phyloP scores from a whole-genome alignment of 1,140 invertebrate species.

The Bursaphelenchus mucronatus region DNA sequence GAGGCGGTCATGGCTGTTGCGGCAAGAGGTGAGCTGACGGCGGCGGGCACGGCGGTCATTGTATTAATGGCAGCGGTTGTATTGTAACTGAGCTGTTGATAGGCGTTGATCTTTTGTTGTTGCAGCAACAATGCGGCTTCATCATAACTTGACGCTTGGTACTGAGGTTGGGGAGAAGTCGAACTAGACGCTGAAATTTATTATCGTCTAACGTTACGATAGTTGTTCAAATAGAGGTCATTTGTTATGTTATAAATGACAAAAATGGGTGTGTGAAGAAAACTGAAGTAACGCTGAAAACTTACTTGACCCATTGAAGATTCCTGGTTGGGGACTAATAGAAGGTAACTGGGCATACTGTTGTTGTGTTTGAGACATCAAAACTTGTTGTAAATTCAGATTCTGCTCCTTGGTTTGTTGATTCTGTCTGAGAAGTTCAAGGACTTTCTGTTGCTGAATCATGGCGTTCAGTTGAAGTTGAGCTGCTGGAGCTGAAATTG shows the following conservation, averaged over 20 bases:
- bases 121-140: background rate
- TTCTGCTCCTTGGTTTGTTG: slow-evolving; percentile 2
- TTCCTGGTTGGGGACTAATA: slow-evolving; percentile 10
- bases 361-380: slow-evolving; percentile 3
- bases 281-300: no score
- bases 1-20: slow-evolving; percentile 2
- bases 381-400: slow-evolving; percentile 1
- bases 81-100: background rate
- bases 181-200: slow-evolving; percentile 1
- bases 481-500: slow-evolving; percentile 19
- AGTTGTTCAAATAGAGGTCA: no score
- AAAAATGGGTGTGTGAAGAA: no score
- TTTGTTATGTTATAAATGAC: no score
- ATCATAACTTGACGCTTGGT: background rate
- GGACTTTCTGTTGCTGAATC: slow-evolving; percentile 33
- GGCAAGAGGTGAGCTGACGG: background rate
- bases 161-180: background rate
- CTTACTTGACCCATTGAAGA: background rate
- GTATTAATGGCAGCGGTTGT: background rate
- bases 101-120: slow-evolving; percentile 6
- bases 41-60: background rate
- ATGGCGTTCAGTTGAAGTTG: slow-evolving; percentile 27
- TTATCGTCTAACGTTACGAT: background rate
- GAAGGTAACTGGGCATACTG: slow-evolving; percentile 7
- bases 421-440: slow-evolving; percentile 25